Evolutionary conservation across 2,113 vertebrate genomes (phyloP).

Genomic region (Cygnus buccinator): DNA sequence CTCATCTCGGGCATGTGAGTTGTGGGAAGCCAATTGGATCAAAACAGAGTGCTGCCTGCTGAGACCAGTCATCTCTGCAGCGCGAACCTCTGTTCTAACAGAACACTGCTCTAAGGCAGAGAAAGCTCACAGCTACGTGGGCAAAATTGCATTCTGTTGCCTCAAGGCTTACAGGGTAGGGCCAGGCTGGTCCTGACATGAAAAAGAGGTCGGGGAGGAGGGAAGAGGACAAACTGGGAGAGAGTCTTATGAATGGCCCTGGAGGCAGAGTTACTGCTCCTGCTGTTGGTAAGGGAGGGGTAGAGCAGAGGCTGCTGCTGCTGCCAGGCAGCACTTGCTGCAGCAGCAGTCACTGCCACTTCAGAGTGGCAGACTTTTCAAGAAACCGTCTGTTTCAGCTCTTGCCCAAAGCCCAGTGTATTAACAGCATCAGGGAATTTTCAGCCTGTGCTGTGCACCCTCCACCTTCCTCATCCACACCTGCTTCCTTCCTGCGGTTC

Average conservation of each 20-base stretch:
- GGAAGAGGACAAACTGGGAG: background rate
- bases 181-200: background rate
- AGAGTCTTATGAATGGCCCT: background rate
- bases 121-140: background rate
- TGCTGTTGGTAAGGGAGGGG: background rate
- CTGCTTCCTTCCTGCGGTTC: constrained; percentile 68
- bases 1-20: accelerated
- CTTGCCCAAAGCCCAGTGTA: background rate
- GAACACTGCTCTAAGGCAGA: background rate
- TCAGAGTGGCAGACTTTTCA: background rate
- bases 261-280: background rate
- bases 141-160: background rate
- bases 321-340: background rate
- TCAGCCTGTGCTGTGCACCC: background rate
- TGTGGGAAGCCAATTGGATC: background rate
- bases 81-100: background rate
- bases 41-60: background rate
- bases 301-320: background rate
- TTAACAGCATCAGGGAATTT: background rate
- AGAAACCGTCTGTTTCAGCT: background rate
- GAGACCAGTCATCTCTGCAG: background rate
- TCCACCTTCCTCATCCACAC: background rate
- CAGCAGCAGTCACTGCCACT: background rate
- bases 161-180: background rate
- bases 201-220: background rate